A percentile compares a stretch with the other conserved stretches of the same genome.
Conservation (phyloP, 2,113 vertebrate genomes). For the Phodopus roborovskii region DNA sequence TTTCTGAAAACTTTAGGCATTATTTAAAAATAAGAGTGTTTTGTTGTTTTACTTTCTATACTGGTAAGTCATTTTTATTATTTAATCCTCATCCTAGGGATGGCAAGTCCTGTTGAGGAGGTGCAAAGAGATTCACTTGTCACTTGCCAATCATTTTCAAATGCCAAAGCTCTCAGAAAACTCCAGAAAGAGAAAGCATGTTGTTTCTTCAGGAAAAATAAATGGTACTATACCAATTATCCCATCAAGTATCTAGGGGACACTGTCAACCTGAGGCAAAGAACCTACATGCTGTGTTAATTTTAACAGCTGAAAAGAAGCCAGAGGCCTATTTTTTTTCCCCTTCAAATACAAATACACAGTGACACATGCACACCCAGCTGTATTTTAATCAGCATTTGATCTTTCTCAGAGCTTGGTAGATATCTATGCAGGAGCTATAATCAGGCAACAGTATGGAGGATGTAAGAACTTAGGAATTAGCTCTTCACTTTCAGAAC, state of each 20-base stretch:
- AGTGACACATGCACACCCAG: background rate
- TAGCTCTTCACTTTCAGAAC: background rate
- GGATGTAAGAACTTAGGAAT: background rate
- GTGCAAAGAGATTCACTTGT: constrained; percentile 57
- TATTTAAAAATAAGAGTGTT: background rate
- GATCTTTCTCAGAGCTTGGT: background rate
- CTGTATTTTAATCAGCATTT: background rate
- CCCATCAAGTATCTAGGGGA: constrained; percentile 37
- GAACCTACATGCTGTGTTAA: constrained; percentile 43
- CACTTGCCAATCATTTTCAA: constrained; percentile 70
- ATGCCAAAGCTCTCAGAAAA: constrained; percentile 5
- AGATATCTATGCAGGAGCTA: background rate
- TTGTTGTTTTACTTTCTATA: background rate
- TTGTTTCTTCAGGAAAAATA: background rate
- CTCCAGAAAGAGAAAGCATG: background rate
- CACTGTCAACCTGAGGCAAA: constrained; percentile 55
- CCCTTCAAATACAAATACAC: background rate
- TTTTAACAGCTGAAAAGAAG: constrained; percentile 28
- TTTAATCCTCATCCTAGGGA: constrained; percentile 48
- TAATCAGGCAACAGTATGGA: background rate
- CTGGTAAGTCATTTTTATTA: background rate
- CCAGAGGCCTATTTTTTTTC: background rate
- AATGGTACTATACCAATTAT: constrained; percentile 54
- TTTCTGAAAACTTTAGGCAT: constrained; percentile 1
- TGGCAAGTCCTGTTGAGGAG: background rate